Evolutionary conservation across 53 echinoderm and acorn worm genomes (phyloP), one percentile per base, ranked within the genome.

Genomic region (Paelopatides confundens): DNA sequence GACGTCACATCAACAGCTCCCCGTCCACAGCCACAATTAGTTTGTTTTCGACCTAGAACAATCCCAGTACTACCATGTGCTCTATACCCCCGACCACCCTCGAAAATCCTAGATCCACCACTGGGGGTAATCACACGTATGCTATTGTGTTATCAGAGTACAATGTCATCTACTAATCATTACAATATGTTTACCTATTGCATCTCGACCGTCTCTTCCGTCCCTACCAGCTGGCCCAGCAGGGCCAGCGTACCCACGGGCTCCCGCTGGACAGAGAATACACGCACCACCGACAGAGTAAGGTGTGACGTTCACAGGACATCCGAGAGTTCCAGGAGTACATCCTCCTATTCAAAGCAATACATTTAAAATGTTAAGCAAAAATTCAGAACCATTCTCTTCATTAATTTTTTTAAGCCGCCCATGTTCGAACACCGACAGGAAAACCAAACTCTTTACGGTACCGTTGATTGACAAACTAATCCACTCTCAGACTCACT

Each of bases 181-280:
- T 58, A 26, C 24, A 4, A 35, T 35, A 21, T 32, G 14, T 46
- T 68, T 35, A 74, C 74, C 47, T 14, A 74, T 74, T 74, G 74
- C 74, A 23, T 58, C 58, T 58, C 58, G 21, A 58, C 58, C 58
- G 21, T 74, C 74, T 46, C 74, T 74, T 27, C 74, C 74, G 43
- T 74, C 74, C 46, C 74, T 46, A 27, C 74, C 74, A 46, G 74
- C 33, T 1, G 74, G 74, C 2, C 74, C 74, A 15, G n/a, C n/a
- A 12, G 74, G 74, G 35, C 74, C 74, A 21, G 74, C 0, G 14
- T 39, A 46, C 27, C 74, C 74, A 3, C 74, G 74, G 29, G 74
- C 40, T 35, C 74, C 47, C 39, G 74, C 74, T 4, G 74, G 74
- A 74, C 74, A 74, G 2, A 74, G 74, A 23, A 74, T 39, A 27